Evolutionary conservation across 2,113 vertebrate species (phyloP).

Genomic region (Marcusenius ussheri): DNA sequence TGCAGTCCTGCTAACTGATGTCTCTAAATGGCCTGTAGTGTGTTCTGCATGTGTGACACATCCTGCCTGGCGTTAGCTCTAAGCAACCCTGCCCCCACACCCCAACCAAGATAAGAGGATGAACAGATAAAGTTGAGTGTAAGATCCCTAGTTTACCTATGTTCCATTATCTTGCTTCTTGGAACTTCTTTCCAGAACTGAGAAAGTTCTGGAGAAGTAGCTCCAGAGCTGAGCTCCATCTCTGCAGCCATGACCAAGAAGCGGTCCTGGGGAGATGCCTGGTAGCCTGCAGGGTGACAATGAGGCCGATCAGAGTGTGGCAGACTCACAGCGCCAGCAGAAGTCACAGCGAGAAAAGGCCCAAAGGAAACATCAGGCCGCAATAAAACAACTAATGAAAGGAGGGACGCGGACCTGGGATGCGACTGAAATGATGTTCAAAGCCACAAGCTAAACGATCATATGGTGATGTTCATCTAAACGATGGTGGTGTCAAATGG

Average conservation of each 20-base stretch:
- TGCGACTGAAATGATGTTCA: neutral
- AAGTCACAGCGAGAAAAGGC: neutral
- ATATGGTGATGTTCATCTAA: neutral
- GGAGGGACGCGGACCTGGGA: neutral
- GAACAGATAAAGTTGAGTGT: neutral
- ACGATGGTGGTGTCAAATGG: neutral
- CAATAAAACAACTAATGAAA: neutral
- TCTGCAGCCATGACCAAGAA: conserved; percentile 96
- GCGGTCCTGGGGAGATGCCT: conserved; percentile 84
- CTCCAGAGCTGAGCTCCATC: conserved; percentile 72
- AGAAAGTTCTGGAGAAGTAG: conserved; percentile 65
- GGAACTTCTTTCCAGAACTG: conserved; percentile 95
- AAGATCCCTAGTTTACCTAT: conserved; percentile 61
- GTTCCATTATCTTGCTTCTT: conserved; percentile 83
- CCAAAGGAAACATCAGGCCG: neutral
- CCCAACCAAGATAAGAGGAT: neutral
- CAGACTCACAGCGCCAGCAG: neutral
- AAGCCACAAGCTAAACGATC: neutral
- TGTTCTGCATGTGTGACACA: neutral
- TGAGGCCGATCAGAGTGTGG: neutral
- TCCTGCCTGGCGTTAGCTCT: neutral
- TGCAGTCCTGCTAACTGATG: neutral
- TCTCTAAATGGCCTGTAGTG: neutral
- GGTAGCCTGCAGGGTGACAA: conserved; percentile 64
- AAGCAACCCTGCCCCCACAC: neutral